Evolutionary conservation across 2,888 invertebrate genomes (phyloP).

Genomic region (Schizotus pectinicornis): DNA sequence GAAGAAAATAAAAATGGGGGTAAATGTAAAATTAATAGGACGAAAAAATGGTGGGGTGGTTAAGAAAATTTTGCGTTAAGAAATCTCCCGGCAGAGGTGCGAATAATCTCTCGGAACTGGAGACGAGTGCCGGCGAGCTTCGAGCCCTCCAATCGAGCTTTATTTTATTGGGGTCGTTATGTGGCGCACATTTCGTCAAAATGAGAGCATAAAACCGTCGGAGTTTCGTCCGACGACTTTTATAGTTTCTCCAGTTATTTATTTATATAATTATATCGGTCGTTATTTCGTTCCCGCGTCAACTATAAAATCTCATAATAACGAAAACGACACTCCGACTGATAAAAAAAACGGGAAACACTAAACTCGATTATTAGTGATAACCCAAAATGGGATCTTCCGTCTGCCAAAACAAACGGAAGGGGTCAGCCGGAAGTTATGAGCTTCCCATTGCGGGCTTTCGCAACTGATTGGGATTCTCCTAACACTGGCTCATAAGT

Average conservation of each 20-base stretch:
- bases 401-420: conserved; percentile 6
- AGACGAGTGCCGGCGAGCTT: conserved; percentile 7
- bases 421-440: conserved; percentile 12
- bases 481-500: conserved; percentile 24
- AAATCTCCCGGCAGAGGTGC: not conserved
- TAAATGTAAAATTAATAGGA: not conserved
- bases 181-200: conserved; percentile 23
- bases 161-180: conserved; percentile 28
- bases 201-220: conserved; percentile 28
- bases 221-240: conserved; percentile 18
- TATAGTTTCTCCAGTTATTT: conserved; percentile 18
- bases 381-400: conserved; percentile 6
- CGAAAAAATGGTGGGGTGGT: no score
- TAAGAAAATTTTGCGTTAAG: no score
- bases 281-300: not conserved
- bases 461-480: conserved; percentile 26
- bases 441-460: conserved; percentile 16
- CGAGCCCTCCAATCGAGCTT: conserved; percentile 18
- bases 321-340: not conserved
- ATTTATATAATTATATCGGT: conserved; percentile 26
- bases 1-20: not conserved
- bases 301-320: not conserved
- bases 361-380: conserved; percentile 11
- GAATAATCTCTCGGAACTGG: conserved; percentile 8
- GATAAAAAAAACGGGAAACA: conserved; percentile 7